phyloP scores from a whole-genome alignment of 2,888 invertebrate genomes.

The Periphyllus acericola region DNA sequence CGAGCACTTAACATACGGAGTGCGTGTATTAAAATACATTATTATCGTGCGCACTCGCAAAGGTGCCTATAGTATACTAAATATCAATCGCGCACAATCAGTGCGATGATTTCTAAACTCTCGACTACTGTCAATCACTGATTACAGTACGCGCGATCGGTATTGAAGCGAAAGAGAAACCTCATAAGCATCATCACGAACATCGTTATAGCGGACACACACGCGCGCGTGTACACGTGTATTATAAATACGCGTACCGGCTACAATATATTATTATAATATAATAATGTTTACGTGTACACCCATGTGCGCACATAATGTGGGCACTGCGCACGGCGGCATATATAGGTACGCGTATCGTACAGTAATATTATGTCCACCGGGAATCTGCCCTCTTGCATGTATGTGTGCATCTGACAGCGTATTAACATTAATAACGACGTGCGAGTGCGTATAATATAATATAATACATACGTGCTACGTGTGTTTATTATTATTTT shows the following conservation, averaged over 20 bases:
- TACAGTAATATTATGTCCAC: no score
- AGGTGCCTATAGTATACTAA: neutral
- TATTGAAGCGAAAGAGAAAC: slow-evolving; percentile 33
- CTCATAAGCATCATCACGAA: slow-evolving; percentile 48
- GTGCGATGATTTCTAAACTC: slow-evolving; percentile 46
- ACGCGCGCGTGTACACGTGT: neutral
- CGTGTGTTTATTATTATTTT: slow-evolving; percentile 7
- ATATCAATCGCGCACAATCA: slow-evolving; percentile 48
- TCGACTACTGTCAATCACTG: slow-evolving; percentile 56
- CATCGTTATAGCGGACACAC: neutral
- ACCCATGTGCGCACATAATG: neutral
- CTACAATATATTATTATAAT: neutral
- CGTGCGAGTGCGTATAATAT: neutral
- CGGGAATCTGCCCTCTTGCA: slow-evolving; percentile 30
- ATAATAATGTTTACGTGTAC: neutral
- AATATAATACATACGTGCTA: neutral
- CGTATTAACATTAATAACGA: slow-evolving; percentile 50
- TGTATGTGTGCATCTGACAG: slow-evolving; percentile 34
- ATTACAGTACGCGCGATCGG: neutral
- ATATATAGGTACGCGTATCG: no score
- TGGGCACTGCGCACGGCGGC: neutral
- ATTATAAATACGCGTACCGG: neutral
- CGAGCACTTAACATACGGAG: neutral
- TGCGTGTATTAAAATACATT: no score
- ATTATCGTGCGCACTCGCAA: neutral